Percentiles rank a stretch among this genome's conserved stretches.
Evolutionary conservation across 2,888 invertebrate genomes (phyloP).

Genomic region (Drosophila nr. medialis): DNA sequence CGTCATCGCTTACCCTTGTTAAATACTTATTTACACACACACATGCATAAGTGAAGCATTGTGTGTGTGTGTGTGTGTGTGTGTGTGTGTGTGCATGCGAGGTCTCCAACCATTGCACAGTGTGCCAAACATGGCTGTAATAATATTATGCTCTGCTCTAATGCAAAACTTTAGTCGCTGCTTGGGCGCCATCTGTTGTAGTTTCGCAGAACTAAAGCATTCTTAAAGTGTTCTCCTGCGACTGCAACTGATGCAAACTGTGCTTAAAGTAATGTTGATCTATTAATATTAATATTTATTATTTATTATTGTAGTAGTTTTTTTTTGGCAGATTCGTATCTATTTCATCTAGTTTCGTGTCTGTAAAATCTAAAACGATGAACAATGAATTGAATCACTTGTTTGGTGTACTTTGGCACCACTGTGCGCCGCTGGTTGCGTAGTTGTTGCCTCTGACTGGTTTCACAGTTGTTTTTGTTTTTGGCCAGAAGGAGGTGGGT

Average conservation of each 20-base stretch:
- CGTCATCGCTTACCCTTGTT: constrained; percentile 61
- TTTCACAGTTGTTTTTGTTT: constrained; percentile 33
- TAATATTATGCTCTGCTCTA: not conserved
- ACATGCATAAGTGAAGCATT: constrained; percentile 6
- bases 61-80: too few species aligned
- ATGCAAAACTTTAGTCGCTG: not conserved
- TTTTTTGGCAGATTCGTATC: too few species aligned
- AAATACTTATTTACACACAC: constrained; percentile 36
- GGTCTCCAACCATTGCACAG: constrained; percentile 43
- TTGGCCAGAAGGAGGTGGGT: not conserved
- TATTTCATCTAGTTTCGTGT: too few species aligned
- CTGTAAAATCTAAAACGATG: not conserved
- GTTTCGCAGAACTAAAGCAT: not conserved
- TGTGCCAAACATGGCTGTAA: constrained; percentile 4
- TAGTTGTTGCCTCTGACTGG: constrained; percentile 51
- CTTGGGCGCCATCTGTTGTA: not conserved
- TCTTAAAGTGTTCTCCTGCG: not conserved
- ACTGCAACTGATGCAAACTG: not conserved
- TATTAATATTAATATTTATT: too few species aligned
- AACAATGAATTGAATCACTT: not conserved
- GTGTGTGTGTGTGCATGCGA: constrained; percentile 11
- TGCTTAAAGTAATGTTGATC: not conserved
- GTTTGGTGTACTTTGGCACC: constrained; percentile 1
- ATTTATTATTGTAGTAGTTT: too few species aligned
- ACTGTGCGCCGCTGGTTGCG: constrained; percentile 51